Evolutionary conservation across 2,888 invertebrate genomes (phyloP).

Genomic region (Cacoxenus indagator): DNA sequence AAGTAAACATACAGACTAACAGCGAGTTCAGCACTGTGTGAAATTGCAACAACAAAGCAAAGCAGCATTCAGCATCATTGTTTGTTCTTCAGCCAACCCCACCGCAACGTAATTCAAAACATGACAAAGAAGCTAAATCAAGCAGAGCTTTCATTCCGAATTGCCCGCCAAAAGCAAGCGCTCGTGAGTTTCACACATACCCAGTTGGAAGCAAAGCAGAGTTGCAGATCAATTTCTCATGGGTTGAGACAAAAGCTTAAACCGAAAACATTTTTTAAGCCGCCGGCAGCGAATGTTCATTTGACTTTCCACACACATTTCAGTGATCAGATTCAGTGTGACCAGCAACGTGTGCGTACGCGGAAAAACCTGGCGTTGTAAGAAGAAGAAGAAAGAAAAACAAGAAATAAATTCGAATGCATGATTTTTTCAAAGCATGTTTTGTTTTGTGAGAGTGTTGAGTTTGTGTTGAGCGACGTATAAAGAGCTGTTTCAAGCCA

Average conservation of each 20-base stretch:
- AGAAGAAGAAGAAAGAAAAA: neutral
- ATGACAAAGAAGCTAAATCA: neutral
- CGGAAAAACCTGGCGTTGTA: neutral
- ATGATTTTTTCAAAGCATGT: neutral
- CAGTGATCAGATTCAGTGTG: neutral
- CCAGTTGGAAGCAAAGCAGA: too few relatives aligned
- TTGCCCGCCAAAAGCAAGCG: neutral
- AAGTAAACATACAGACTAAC: neutral
- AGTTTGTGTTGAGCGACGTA: too few relatives aligned
- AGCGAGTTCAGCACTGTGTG: neutral
- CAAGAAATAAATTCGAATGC: neutral
- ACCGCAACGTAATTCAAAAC: too few relatives aligned
- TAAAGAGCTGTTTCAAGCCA: neutral
- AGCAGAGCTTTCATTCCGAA: neutral
- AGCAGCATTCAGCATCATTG: neutral
- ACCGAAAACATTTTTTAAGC: too few relatives aligned
- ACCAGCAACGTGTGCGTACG: neutral
- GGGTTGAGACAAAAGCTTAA: too few relatives aligned
- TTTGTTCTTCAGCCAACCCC: neutral
- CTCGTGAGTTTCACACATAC: too few relatives aligned
- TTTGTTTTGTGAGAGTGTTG: too few relatives aligned
- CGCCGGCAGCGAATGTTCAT: too few relatives aligned
- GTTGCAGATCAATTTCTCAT: too few relatives aligned
- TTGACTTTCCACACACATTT: neutral
- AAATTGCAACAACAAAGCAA: conserved; percentile 3